Evolutionary conservation across 1,140 invertebrate species (phyloP).

Genomic region (Bradynema listronoti): DNA sequence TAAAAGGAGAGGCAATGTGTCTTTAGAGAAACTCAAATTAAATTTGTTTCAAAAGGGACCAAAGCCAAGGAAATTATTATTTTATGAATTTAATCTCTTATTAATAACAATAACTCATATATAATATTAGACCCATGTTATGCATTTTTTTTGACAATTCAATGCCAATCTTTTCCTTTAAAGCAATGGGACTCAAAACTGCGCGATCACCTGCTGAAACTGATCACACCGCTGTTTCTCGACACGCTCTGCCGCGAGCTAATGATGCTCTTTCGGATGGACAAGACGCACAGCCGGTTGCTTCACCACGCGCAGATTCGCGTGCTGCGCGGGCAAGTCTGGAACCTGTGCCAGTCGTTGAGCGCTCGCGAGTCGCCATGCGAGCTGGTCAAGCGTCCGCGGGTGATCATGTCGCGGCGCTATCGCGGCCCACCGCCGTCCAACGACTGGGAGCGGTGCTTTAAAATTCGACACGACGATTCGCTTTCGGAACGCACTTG

Average conservation of each 20-base stretch:
- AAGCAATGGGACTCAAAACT: slow-evolving; percentile 36
- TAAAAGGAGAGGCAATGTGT: too few species aligned
- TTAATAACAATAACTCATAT: too few species aligned
- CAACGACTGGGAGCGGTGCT: slow-evolving; percentile 21
- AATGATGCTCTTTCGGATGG: slow-evolving; percentile 33
- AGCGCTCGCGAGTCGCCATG: slow-evolving; percentile 15
- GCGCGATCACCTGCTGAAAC: slow-evolving; percentile 24
- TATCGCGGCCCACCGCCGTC: slow-evolving; percentile 13
- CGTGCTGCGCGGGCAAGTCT: slow-evolving; percentile 44
- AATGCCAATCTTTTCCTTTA: slow-evolving; percentile 17
- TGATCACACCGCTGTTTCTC: slow-evolving; percentile 42
- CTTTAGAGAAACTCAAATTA: too few species aligned
- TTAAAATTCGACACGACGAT: slow-evolving; percentile 9
- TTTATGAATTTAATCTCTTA: too few species aligned
- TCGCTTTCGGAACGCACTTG: slow-evolving; percentile 9
- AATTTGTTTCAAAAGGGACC: too few species aligned
- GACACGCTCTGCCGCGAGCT: slow-evolving; percentile 42
- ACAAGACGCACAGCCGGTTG: slow-evolving; percentile 20
- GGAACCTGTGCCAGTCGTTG: slow-evolving; percentile 28
- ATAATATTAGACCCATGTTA: too few species aligned
- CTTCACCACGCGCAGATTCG: slow-evolving; percentile 39
- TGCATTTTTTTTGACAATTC: neutral
- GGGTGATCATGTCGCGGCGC: slow-evolving; percentile 16
- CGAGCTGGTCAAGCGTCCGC: slow-evolving; percentile 28
- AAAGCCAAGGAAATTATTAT: too few species aligned